Conservation (phyloP, 1,140 invertebrate species). For the Orussus abietinus region DNA sequence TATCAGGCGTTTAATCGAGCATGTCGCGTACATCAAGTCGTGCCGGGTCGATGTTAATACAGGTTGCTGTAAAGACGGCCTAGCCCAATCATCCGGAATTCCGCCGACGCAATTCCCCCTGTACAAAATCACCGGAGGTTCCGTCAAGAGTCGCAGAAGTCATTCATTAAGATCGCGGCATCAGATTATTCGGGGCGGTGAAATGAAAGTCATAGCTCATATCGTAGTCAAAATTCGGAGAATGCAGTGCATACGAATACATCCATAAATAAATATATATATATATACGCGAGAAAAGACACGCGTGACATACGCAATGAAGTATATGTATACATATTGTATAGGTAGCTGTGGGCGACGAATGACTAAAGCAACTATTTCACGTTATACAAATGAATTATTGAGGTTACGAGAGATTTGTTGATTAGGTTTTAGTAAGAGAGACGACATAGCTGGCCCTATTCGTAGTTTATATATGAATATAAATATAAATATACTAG, state of each 20-base stretch:
- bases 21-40: no score
- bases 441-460: conserved; percentile 47
- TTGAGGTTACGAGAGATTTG: conserved; percentile 12
- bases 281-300: no score
- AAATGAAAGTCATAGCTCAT: conserved; percentile 1
- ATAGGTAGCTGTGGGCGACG: conserved; percentile 5
- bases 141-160: not conserved
- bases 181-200: not conserved
- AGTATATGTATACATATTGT: conserved; percentile 9
- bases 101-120: no score
- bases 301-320: no score
- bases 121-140: not conserved
- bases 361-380: conserved; percentile 21
- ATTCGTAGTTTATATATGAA: conserved; percentile 42
- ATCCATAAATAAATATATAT: no score
- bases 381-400: conserved; percentile 21
- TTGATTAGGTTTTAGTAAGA: conserved; percentile 18
- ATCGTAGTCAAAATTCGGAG: not conserved
- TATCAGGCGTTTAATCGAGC: no score
- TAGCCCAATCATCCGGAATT: not conserved
- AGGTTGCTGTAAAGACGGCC: not conserved
- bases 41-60: not conserved
- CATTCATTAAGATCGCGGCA: not conserved
- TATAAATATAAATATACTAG: no score
- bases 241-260: not conserved